Evolutionary conservation across 2,888 invertebrate genomes (phyloP), one percentile per base, ranked within the genome.

Genomic region (Geophilus truncorum): DNA sequence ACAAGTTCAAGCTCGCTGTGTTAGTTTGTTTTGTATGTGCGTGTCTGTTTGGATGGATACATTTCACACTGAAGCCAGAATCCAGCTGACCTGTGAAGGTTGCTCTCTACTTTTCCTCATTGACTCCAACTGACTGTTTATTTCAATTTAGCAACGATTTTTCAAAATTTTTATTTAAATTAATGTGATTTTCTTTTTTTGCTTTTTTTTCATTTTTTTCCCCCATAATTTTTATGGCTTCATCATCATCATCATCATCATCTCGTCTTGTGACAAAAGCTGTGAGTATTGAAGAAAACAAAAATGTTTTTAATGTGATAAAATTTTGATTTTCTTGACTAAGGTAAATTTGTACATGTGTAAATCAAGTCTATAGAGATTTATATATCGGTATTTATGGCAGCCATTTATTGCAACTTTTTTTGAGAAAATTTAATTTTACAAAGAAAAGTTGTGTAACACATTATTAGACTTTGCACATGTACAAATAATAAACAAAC

Each of bases 31-130:
- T 51, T 51, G n/a, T 4, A n/a, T 51, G 51, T 51, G 51, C 18
- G 51, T 51, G 51, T 18, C 70, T 70, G 28, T 70, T 70, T 70
- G 28, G 25, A 70, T 70, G 70, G 70, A 70, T 70, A 70, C 70
- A 28, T 70, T 70, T 70, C 70, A 70, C 28, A 70, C 70, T 15
- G 70, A 70, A n/a, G 70, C 28, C 70, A 70, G 15, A 28, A 70
- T 70, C 25, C 70, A 70, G 28, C 70, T 70, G 70, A 25, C 25
- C 25, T 70, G 70, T 25, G 25, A 25, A 70, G 70, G 70, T 70
- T 70, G 25, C 6, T 32, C 32, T 9, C 9, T 9, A 32, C 9
- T 32, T 32, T 9, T 32, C 32, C 4, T 32, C 51, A 51, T 51
- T 18, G 51, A 18, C 15, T 18, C 18, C 18, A 18, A 51, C 51